Conservation (phyloP, 2,888 invertebrate species). For the Lottia gigantea region DNA sequence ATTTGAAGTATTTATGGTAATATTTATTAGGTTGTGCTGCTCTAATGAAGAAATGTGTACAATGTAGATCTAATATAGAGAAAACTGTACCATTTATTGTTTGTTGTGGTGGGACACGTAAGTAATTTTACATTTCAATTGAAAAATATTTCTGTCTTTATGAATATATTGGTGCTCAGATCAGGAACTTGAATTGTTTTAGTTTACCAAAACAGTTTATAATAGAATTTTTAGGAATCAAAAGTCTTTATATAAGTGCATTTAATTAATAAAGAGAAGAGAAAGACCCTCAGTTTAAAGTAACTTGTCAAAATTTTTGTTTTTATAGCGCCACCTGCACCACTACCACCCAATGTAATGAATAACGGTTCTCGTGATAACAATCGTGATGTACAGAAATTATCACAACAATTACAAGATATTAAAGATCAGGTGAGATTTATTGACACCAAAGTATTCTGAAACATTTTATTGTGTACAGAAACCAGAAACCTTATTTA, state of each 20-base stretch:
- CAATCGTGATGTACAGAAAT: conserved; percentile 84
- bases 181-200: no score
- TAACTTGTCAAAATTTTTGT: no score
- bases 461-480: no score
- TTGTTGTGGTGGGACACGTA: conserved; percentile 67
- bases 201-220: no score
- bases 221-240: no score
- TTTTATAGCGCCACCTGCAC: conserved; percentile 58
- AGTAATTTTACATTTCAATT: conserved; percentile 30
- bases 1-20: background rate
- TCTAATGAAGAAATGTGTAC: conserved; percentile 97
- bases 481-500: no score
- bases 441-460: no score
- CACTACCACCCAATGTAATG: conserved; percentile 61
- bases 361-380: conserved; percentile 66
- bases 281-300: no score
- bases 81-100: conserved; percentile 66
- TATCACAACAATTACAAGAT: conserved; percentile 94
- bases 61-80: conserved; percentile 89
- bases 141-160: no score
- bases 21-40: conserved; percentile 78
- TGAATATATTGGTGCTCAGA: no score
- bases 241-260: no score
- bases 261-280: no score
- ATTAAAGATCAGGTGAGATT: conserved; percentile 88